Evolutionary conservation across 2,113 vertebrate species (phyloP).

Genomic region (Antennarius striatus): DNA sequence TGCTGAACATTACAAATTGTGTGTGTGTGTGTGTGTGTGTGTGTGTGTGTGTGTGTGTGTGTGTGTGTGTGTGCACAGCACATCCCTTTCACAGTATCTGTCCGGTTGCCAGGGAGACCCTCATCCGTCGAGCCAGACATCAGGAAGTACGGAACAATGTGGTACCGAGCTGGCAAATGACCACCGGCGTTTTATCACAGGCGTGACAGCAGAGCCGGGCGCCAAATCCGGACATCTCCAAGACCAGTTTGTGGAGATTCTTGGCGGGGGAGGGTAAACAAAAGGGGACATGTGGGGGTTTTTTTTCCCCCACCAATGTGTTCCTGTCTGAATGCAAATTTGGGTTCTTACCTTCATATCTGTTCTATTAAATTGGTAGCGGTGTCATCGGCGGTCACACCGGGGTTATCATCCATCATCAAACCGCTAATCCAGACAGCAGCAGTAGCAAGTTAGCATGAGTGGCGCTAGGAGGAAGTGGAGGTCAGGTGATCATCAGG

Average conservation of each 20-base stretch:
- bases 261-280: slow-evolving; percentile 19
- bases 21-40: not conserved
- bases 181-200: slow-evolving; percentile 27
- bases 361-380: slow-evolving; percentile 12
- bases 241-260: slow-evolving; percentile 33
- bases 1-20: slow-evolving; percentile 46
- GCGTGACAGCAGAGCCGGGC: slow-evolving; percentile 12
- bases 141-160: slow-evolving; percentile 57
- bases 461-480: too few relatives aligned
- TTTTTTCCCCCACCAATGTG: slow-evolving; percentile 5
- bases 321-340: slow-evolving; percentile 16
- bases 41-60: not conserved
- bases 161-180: slow-evolving; percentile 50
- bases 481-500: too few relatives aligned
- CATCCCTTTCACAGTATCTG: slow-evolving; percentile 48
- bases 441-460: too few relatives aligned
- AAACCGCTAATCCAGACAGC: too few relatives aligned
- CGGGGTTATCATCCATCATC: too few relatives aligned
- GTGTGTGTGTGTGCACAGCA: slow-evolving; percentile 2
- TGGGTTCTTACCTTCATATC: not conserved
- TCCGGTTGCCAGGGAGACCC: slow-evolving; percentile 60
- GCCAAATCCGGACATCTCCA: slow-evolving; percentile 47
- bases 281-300: slow-evolving; percentile 2
- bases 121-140: slow-evolving; percentile 45
- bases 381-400: too few relatives aligned